A percentile compares a stretch with the other conserved stretches of the same genome.
These are phyloP conservation scores for Bombus breviceps DNA, from an alignment of 1,140 invertebrate species.

Conservation along the genomic window DNA sequence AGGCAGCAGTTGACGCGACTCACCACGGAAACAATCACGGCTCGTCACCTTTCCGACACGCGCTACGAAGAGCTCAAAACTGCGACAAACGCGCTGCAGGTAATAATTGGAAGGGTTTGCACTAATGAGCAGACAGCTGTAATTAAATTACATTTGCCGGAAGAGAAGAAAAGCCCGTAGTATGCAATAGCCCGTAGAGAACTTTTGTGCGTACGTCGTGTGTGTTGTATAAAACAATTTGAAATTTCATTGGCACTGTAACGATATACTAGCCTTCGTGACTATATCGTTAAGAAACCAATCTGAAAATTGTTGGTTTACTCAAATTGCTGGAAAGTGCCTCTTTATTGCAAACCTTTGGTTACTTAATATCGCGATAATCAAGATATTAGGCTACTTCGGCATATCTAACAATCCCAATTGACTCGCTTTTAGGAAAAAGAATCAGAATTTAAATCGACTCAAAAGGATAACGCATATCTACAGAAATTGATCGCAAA, in stretches of 20 bases:
- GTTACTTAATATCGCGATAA: background rate
- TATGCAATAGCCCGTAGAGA: background rate
- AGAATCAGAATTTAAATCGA: conserved; percentile 47
- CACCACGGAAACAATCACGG: conserved; percentile 71
- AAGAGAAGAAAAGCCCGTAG: background rate
- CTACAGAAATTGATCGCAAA: conserved; percentile 56
- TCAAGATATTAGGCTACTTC: background rate
- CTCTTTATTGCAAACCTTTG: background rate
- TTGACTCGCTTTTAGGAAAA: conserved; percentile 41
- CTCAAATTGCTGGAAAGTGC: background rate
- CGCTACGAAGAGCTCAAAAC: conserved; percentile 70
- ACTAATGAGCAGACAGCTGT: background rate
- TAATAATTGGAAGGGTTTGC: conserved; percentile 17
- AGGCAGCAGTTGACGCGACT: conserved; percentile 73
- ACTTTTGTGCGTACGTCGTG: background rate
- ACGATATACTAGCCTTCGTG: background rate
- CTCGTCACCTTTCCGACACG: conserved; percentile 72
- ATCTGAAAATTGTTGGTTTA: background rate
- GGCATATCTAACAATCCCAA: background rate
- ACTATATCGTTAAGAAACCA: background rate
- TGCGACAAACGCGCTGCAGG: conserved; percentile 64
- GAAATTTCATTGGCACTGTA: background rate
- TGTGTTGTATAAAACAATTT: background rate
- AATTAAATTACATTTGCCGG: background rate
- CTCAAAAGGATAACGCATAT: conserved; percentile 42